Base-by-base conservation (phyloP, 2,797 vertebrate genomes). In the Oreochromis mossambicus region DNA sequence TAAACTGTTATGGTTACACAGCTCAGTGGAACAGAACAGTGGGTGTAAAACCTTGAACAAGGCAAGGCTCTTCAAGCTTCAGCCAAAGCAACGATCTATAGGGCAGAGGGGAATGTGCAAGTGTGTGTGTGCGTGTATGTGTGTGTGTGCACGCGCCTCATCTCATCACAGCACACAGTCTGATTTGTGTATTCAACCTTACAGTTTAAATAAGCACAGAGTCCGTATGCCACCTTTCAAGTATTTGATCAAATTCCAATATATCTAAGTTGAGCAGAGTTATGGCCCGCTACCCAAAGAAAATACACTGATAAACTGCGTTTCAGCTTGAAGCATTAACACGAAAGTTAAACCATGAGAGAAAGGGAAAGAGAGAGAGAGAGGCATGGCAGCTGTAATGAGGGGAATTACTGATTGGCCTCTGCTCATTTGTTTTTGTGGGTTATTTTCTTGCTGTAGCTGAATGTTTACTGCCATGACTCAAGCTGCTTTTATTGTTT, bases 1-100 rank as follows among this genome's bases (percentile, higher is more conserved):
- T 96, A 96, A 95, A 93, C 89, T 96, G 94, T 96, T 94, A 95
- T 95, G 93, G 94, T 95, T 95, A 95, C 93, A 95, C 93, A 95
- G 95, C 92, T 93, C 90, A 78, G 82, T 91, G 91, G 89, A 95
- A 91, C 89, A 90, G 95, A 94, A 90, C 91, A 88, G 92, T 92
- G 93, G 92, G 89, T 92, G 92, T 91, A 81, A 88, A 94, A 95
- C 94, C 94, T 94, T 94, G 94, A 94, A 92, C 88, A 32, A 89
- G 92, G 92, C 93, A 83, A 89, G 61, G 80, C 88, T 91, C 91
- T 92, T 84, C 83, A 81, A 87, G 90, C 92, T 84, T 79, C 84
- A 87, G 81, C 88, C 83, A 87, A 86, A 78, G 86, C 85, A 85
- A 75, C 87, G 46, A 87, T 88, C 87, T 91, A 86, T 83, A 90